Conservation (phyloP, 2,113 vertebrate species). For the Brachyhypopomus gauderio region DNA sequence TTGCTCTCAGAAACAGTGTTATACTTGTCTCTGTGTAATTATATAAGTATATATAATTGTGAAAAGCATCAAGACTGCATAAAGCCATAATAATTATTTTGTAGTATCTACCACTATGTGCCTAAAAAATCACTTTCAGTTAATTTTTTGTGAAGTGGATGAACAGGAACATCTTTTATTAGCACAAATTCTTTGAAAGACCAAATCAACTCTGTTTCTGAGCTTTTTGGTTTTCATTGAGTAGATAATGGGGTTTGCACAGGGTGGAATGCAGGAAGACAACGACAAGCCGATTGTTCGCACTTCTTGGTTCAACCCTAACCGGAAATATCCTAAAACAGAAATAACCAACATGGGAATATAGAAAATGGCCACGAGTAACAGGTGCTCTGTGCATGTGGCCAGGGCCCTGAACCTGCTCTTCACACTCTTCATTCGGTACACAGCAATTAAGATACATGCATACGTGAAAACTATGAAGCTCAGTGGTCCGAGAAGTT, state of each 20-base stretch:
- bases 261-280: conserved; percentile 68
- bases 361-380: conserved; percentile 70
- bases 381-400: conserved; percentile 69
- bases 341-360: conserved; percentile 62
- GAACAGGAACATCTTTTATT: neutral
- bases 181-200: conserved; percentile 26
- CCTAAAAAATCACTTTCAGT: neutral
- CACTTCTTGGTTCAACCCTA: conserved; percentile 54
- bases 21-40: too few relatives aligned
- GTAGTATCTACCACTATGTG: too few relatives aligned
- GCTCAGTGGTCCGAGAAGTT: conserved; percentile 40
- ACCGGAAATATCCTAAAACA: conserved; percentile 50
- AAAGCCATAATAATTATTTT: too few relatives aligned
- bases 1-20: too few relatives aligned
- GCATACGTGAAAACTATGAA: conserved; percentile 64
- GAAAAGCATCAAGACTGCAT: too few relatives aligned
- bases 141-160: neutral
- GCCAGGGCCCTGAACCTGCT: conserved; percentile 61
- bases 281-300: conserved; percentile 66
- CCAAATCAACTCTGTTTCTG: conserved; percentile 43
- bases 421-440: conserved; percentile 63
- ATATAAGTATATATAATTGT: too few relatives aligned
- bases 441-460: conserved; percentile 65
- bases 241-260: conserved; percentile 70
- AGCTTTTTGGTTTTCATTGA: conserved; percentile 72